These are phyloP conservation scores for Syrmaticus mikado DNA, from an alignment of 2,113 vertebrate genomes.

Conservation along the genomic window DNA sequence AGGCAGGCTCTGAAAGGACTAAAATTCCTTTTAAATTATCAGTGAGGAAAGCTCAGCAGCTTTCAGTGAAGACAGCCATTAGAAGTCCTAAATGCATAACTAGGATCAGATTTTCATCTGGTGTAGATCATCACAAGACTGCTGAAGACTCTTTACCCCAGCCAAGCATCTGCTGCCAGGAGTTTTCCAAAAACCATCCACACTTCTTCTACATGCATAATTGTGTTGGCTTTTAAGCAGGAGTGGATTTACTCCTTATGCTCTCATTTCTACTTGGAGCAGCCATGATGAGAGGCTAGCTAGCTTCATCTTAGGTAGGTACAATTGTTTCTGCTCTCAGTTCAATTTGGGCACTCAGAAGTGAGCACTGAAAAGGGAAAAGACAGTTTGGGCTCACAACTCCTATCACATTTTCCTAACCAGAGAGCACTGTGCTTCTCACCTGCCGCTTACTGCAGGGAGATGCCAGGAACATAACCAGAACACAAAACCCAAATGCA, in stretches of 20 bases:
- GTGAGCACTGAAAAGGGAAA: neutral
- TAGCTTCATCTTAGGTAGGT: fast-evolving
- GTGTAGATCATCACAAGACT: fast-evolving
- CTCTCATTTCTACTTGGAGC: neutral
- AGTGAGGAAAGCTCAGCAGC: neutral
- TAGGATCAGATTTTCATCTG: neutral
- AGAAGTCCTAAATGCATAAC: neutral
- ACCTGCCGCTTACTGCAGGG: fast-evolving
- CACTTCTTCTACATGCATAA: neutral
- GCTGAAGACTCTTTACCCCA: neutral
- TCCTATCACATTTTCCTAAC: neutral
- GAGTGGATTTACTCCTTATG: neutral
- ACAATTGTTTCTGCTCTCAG: fast-evolving
- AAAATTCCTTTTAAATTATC: neutral
- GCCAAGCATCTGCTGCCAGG: neutral
- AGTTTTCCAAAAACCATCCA: neutral
- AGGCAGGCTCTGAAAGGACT: neutral
- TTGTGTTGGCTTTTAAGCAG: neutral
- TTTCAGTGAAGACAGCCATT: neutral
- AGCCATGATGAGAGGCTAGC: fast-evolving
- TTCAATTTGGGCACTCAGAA: fast-evolving
- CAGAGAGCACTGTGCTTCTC: neutral
- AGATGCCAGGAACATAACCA: neutral
- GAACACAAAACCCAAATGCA: neutral
- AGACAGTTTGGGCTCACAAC: neutral